Conservation (phyloP, 2,797 vertebrate genomes). For the Periophthalmus magnuspinnatus region DNA sequence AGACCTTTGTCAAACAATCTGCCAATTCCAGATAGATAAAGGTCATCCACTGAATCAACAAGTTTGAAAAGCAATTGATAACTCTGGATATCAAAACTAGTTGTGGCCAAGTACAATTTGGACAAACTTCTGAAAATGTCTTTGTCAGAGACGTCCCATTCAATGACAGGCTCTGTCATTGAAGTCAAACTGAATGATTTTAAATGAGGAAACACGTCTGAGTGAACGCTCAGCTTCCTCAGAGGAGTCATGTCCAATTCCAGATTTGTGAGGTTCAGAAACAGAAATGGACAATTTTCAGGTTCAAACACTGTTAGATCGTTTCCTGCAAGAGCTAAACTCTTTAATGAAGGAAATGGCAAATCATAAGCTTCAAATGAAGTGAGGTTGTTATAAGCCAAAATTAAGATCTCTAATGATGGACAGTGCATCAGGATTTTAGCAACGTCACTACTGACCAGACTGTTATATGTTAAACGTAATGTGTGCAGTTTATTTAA, state of each 20-base stretch:
- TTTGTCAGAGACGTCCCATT: background rate
- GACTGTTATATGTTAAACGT: background rate
- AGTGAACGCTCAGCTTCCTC: background rate
- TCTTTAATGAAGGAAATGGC: background rate
- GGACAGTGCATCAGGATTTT: background rate
- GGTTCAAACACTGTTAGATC: background rate
- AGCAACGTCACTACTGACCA: background rate
- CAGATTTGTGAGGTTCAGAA: background rate
- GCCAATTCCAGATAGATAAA: background rate
- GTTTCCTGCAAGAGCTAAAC: background rate
- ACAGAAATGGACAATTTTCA: background rate
- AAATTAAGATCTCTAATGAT: background rate
- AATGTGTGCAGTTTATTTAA: too few species aligned
- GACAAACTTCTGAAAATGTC: background rate
- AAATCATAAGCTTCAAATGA: background rate
- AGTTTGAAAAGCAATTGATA: background rate
- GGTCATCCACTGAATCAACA: background rate
- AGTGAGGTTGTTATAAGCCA: background rate
- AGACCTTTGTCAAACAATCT: background rate
- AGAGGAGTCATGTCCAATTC: background rate
- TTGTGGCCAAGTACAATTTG: background rate
- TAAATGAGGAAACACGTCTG: slow-evolving; percentile 3
- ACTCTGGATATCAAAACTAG: background rate
- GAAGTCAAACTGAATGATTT: background rate
- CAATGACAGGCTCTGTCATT: background rate